These are phyloP conservation scores for Urocitellus parryii DNA, from an alignment of 2,113 vertebrate genomes.

Conservation along the genomic window DNA sequence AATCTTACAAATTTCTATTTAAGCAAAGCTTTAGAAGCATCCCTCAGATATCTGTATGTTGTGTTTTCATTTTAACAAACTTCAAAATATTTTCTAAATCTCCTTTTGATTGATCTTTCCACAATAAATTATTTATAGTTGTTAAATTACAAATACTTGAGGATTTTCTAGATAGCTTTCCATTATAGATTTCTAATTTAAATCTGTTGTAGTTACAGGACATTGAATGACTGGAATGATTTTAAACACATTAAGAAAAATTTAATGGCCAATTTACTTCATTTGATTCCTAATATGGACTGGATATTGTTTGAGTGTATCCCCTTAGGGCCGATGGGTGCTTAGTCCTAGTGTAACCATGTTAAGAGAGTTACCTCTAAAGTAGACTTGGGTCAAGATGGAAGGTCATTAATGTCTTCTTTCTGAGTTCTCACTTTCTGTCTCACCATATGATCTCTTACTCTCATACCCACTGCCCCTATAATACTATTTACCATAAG, in stretches of 20 bases:
- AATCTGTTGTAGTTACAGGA: neutral
- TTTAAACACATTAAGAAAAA: neutral
- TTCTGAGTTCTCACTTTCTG: neutral
- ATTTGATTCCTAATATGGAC: no score
- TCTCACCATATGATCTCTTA: neutral
- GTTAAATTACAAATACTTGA: neutral
- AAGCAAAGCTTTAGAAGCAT: neutral
- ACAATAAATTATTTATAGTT: neutral
- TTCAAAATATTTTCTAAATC: neutral
- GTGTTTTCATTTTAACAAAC: neutral
- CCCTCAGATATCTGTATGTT: neutral
- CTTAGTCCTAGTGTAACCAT: neutral
- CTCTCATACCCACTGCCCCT: neutral
- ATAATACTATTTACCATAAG: neutral
- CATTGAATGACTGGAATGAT: neutral
- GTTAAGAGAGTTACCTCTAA: neutral
- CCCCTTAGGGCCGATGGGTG: rapidly evolving
- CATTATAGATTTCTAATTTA: neutral
- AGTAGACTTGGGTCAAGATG: neutral
- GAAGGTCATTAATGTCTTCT: neutral
- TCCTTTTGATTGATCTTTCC: neutral
- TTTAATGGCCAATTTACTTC: neutral
- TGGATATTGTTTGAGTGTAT: neutral
- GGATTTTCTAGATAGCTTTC: neutral
- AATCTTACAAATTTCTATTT: neutral